These are phyloP conservation scores for Camponotus pennsylvanicus DNA, from an alignment of 1,140 invertebrate genomes.

Conservation along the genomic window DNA sequence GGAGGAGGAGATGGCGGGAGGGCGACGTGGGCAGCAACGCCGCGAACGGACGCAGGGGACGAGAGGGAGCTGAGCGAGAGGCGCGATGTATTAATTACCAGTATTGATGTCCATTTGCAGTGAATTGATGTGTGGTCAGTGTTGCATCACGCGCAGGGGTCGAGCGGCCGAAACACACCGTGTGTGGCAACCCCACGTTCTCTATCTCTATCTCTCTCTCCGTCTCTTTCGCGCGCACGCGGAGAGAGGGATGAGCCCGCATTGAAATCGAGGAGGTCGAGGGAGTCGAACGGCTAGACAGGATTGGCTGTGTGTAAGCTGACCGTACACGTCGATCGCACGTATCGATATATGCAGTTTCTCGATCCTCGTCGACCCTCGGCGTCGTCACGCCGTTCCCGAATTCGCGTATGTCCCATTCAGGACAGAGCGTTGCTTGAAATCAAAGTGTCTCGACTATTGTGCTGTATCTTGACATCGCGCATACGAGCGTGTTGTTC, in stretches of 20 bases:
- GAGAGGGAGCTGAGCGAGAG: conserved; percentile 71
- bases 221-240: conserved; percentile 11
- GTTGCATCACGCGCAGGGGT: conserved; percentile 85
- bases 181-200: conserved; percentile 57
- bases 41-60: conserved; percentile 3
- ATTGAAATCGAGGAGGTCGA: conserved; percentile 73
- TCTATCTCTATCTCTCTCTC: conserved; percentile 15
- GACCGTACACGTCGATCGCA: conserved; percentile 73
- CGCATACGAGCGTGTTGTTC: conserved; percentile 38
- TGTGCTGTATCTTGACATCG: conserved; percentile 63
- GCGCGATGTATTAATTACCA: conserved; percentile 87
- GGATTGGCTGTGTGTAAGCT: conserved; percentile 42
- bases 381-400: conserved; percentile 32
- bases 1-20: conserved; percentile 56
- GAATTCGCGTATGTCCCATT: conserved; percentile 53
- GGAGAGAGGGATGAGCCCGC: conserved; percentile 78
- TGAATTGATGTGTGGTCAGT: conserved; percentile 87
- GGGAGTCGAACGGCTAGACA: conserved; percentile 64
- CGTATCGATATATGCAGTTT: conserved; percentile 66
- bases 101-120: conserved; percentile 87
- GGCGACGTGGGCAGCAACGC: conserved; percentile 41
- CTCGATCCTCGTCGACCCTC: conserved; percentile 40
- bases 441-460: conserved; percentile 61
- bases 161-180: conserved; percentile 80
- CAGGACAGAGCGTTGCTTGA: conserved; percentile 46